phyloP scores from a whole-genome alignment of 1,140 invertebrate genomes.

The Fragariocoptes setiger region DNA sequence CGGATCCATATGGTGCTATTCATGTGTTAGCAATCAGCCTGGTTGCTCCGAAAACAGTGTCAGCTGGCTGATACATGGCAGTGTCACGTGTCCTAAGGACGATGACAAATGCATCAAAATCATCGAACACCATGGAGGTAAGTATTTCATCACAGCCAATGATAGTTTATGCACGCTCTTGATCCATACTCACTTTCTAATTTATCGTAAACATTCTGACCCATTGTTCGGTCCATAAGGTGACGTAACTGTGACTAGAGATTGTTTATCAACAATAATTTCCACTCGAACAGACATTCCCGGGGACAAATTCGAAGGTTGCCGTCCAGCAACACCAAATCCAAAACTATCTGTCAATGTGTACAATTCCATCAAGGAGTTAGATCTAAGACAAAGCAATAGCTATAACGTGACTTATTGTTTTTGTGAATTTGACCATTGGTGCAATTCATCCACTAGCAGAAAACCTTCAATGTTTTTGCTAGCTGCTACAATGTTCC shows the following conservation, averaged over 20 bases:
- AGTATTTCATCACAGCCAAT: background rate
- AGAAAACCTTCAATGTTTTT: too few species aligned
- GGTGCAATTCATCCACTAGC: too few species aligned
- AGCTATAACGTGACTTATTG: constrained; percentile 55
- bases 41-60: constrained; percentile 43
- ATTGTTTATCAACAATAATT: constrained; percentile 44
- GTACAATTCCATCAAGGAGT: constrained; percentile 48
- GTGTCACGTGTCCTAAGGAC: constrained; percentile 37
- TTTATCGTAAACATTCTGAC: background rate
- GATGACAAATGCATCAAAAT: constrained; percentile 69
- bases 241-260: constrained; percentile 41
- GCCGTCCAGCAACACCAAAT: constrained; percentile 40
- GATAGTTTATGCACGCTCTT: background rate
- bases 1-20: constrained; percentile 36
- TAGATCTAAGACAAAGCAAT: constrained; percentile 48
- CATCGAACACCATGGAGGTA: constrained; percentile 46
- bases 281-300: constrained; percentile 48
- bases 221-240: constrained; percentile 19
- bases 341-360: constrained; percentile 48
- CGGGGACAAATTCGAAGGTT: constrained; percentile 67
- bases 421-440: constrained; percentile 60
- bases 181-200: background rate
- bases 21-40: constrained; percentile 54
- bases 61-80: constrained; percentile 46
- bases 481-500: too few species aligned